These are phyloP conservation scores for Tetragonula carbonaria DNA, from an alignment of 2,888 invertebrate species.

Conservation along the genomic window DNA sequence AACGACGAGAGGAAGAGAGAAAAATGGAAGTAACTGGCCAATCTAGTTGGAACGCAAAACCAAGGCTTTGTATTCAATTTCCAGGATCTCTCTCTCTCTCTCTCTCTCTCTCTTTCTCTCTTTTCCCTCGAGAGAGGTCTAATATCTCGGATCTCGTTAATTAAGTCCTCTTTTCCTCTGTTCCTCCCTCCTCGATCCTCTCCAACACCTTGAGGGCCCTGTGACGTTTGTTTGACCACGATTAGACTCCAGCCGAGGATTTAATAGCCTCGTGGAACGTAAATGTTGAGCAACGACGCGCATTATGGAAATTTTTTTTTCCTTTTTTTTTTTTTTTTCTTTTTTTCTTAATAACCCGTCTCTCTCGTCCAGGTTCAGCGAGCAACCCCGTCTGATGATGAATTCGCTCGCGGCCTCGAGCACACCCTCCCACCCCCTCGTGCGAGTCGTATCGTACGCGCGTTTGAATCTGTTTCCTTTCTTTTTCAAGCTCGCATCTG, in stretches of 20 bases:
- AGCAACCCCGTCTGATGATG: slow-evolving; percentile 22
- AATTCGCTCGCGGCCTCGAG: slow-evolving; percentile 16
- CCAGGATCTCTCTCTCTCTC: not conserved
- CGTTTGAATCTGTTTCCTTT: too few relatives aligned
- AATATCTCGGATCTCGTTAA: slow-evolving; percentile 58
- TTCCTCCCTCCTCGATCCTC: not conserved
- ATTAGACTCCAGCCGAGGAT: slow-evolving; percentile 14
- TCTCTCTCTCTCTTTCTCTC: too few relatives aligned
- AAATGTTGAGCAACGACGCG: slow-evolving; percentile 14
- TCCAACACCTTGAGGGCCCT: not conserved
- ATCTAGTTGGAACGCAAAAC: slow-evolving; percentile 32
- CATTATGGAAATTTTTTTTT: slow-evolving; percentile 52
- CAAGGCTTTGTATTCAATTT: slow-evolving; percentile 43
- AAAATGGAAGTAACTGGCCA: slow-evolving; percentile 20
- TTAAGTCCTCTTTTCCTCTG: slow-evolving; percentile 37
- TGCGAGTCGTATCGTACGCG: too few relatives aligned
- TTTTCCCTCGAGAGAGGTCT: not conserved
- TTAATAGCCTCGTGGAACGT: slow-evolving; percentile 37
- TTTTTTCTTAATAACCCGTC: slow-evolving; percentile 47
- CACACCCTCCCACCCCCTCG: not conserved
- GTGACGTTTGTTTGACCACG: slow-evolving; percentile 19
- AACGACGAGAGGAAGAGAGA: not conserved
- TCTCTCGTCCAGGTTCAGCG: not conserved
- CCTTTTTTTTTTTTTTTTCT: slow-evolving; percentile 52
- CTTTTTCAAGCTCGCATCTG: not conserved